These are phyloP conservation scores for Ameiurus melas DNA, from an alignment of 2,113 vertebrate species.

Conservation along the genomic window DNA sequence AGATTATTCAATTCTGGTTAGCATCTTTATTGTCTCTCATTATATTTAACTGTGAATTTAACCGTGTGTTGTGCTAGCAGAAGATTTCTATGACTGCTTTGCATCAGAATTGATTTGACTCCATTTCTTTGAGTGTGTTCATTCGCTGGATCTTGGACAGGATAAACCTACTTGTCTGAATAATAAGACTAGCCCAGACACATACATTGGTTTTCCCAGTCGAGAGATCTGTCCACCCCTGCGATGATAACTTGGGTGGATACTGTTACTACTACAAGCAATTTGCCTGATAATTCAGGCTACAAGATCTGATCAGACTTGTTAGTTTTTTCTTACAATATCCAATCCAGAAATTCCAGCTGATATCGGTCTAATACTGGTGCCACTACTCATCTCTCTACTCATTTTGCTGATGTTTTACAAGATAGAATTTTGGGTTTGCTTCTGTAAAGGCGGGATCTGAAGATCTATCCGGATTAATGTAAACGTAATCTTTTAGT, in stretches of 20 bases:
- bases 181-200: not conserved
- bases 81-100: not conserved
- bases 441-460: not conserved
- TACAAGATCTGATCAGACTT: not conserved
- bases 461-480: too few species aligned
- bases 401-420: not conserved
- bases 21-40: too few species aligned
- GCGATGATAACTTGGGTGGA: not conserved
- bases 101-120: not conserved
- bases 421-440: not conserved
- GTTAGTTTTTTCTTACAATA: not conserved
- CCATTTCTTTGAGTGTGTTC: not conserved
- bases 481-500: not conserved
- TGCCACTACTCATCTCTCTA: not conserved
- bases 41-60: too few species aligned
- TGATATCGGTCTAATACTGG: not conserved
- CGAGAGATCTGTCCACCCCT: not conserved
- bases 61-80: too few species aligned
- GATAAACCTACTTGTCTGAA: not conserved
- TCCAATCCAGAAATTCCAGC: not conserved
- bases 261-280: not conserved
- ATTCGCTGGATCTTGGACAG: not conserved
- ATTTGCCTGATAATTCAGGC: not conserved
- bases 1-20: too few species aligned
- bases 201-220: not conserved